These are phyloP conservation scores for Nautilus pompilius DNA, from an alignment of 1,140 invertebrate species.

Conservation along the genomic window DNA sequence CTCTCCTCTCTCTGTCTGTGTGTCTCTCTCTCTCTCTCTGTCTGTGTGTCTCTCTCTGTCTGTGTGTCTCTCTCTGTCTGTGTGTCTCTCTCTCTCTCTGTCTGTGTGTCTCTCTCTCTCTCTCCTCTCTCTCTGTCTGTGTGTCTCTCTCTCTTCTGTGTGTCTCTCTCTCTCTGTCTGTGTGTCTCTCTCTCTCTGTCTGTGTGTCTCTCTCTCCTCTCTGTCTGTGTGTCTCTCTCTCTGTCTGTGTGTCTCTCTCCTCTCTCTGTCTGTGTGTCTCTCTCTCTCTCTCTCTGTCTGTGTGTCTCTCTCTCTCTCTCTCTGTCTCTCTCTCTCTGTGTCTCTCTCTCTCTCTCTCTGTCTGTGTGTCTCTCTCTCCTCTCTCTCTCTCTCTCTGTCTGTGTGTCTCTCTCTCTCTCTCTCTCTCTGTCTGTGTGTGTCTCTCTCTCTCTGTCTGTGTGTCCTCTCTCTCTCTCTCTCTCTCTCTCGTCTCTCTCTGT, in stretches of 20 bases:
- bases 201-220: neutral
- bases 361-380: neutral
- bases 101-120: neutral
- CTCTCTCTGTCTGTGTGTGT: neutral
- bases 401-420: too few relatives aligned
- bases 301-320: too few relatives aligned
- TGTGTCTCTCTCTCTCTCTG: neutral
- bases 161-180: too few relatives aligned
- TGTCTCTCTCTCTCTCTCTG: neutral
- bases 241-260: neutral
- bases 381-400: neutral
- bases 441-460: neutral
- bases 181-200: too few relatives aligned
- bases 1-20: neutral
- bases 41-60: neutral
- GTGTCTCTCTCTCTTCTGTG: too few relatives aligned
- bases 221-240: neutral
- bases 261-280: neutral
- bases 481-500: neutral
- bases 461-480: neutral
- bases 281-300: neutral
- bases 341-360: too few relatives aligned
- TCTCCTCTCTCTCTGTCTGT: too few relatives aligned
- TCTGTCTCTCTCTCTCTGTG: too few relatives aligned
- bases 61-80: neutral